A percentile compares a stretch with the other conserved stretches of the same genome.
These are phyloP conservation scores for Dynastes hyllus DNA, from an alignment of 2,888 invertebrate genomes.

Conservation along the genomic window DNA sequence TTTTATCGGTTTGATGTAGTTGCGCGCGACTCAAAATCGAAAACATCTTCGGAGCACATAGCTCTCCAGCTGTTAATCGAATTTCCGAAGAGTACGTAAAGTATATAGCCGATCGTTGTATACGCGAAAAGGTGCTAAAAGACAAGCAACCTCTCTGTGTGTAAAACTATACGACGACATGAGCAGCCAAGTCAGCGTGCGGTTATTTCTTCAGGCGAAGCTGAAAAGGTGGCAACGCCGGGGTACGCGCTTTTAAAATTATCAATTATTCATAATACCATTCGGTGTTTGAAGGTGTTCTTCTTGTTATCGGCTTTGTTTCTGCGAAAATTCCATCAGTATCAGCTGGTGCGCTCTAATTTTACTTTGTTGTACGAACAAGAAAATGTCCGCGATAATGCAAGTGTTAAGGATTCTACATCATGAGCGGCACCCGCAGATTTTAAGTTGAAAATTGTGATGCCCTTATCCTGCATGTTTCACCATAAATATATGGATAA, in stretches of 20 bases:
- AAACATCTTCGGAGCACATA: background rate
- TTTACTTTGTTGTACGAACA: too few species aligned
- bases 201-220: background rate
- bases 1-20: conserved; percentile 17
- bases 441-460: too few species aligned
- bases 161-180: too few species aligned
- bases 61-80: background rate
- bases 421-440: too few species aligned
- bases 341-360: too few species aligned
- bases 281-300: background rate
- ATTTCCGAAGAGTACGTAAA: conserved; percentile 15
- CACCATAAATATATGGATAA: too few species aligned
- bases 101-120: background rate
- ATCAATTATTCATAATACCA: conserved; percentile 2
- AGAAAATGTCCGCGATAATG: too few species aligned
- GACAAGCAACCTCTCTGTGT: conserved; percentile 5
- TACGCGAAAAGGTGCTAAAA: conserved; percentile 2
- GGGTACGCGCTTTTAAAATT: background rate
- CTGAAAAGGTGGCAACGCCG: background rate
- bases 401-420: too few species aligned
- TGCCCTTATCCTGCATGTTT: too few species aligned
- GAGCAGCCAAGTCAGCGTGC: background rate
- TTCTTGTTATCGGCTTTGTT: background rate
- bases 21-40: background rate
- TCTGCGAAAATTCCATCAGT: too few species aligned